Conservation (phyloP, 2,888 invertebrate species). For the Rutpela maculata region DNA sequence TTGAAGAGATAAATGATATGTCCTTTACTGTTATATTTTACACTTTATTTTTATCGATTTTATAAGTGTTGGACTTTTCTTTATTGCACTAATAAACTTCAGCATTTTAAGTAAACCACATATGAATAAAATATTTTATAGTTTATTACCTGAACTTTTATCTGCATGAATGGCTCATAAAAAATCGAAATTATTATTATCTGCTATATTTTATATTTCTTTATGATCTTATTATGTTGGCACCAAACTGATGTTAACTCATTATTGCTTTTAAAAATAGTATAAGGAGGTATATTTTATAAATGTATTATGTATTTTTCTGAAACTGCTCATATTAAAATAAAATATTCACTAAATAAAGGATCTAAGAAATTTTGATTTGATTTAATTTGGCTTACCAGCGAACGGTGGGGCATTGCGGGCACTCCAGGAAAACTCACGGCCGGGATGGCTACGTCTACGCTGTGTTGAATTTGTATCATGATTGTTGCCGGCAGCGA, state of each 20-base stretch:
- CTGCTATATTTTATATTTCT: background rate
- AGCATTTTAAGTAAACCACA: slow-evolving; percentile 30
- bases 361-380: no score
- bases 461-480: no score
- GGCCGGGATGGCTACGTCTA: no score
- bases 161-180: slow-evolving; percentile 11
- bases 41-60: slow-evolving; percentile 19
- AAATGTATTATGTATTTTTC: background rate
- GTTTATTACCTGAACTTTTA: slow-evolving; percentile 5
- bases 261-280: background rate
- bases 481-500: no score
- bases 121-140: slow-evolving; percentile 35
- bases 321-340: no score
- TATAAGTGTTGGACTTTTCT: slow-evolving; percentile 30
- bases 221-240: background rate
- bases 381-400: no score
- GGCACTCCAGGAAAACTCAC: no score
- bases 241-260: background rate
- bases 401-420: no score
- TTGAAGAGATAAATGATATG: slow-evolving; percentile 1
- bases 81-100: slow-evolving; percentile 34
- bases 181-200: slow-evolving; percentile 17
- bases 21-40: background rate
- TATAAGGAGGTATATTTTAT: background rate
- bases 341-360: no score